These are phyloP conservation scores for Agriotes lineatus DNA, from an alignment of 2,888 invertebrate species.

Conservation along the genomic window DNA sequence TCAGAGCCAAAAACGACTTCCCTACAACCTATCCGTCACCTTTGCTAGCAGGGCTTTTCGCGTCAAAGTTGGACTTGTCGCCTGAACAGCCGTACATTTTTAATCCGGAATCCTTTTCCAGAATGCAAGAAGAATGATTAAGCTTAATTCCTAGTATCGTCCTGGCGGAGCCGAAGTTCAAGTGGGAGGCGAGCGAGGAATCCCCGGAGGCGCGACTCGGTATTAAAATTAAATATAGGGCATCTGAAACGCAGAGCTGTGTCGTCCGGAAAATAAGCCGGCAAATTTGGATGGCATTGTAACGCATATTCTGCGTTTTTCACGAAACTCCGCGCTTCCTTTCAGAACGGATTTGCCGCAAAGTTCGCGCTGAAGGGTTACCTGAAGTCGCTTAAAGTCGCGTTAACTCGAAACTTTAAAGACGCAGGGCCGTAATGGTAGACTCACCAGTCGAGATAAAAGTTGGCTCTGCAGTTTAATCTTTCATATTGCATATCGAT, in stretches of 20 bases:
- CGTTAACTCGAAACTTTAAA: constrained; percentile 11
- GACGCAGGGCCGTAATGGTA: constrained; percentile 1
- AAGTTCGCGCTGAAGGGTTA: background rate
- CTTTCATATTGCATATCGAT: too few relatives aligned
- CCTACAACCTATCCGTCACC: background rate
- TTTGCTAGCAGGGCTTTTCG: too few relatives aligned
- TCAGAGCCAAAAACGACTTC: too few relatives aligned
- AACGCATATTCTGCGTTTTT: background rate
- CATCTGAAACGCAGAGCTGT: constrained; percentile 25
- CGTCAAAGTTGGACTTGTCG: too few relatives aligned
- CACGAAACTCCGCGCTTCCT: too few relatives aligned
- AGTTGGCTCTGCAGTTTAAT: too few relatives aligned
- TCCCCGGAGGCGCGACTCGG: constrained; percentile 24
- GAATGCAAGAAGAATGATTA: constrained; percentile 3
- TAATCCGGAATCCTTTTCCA: background rate
- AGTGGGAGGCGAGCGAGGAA: constrained; percentile 17
- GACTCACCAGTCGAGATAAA: background rate
- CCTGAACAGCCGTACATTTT: background rate
- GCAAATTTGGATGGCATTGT: constrained; percentile 2
- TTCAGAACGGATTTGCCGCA: too few relatives aligned
- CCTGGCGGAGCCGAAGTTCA: constrained; percentile 8
- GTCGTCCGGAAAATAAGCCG: constrained; percentile 12
- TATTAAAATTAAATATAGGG: constrained; percentile 31
- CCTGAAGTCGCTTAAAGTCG: background rate
- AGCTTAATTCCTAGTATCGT: constrained; percentile 5